Conservation (phyloP, 2,797 vertebrate genomes). For the Aphelocoma californica region DNA sequence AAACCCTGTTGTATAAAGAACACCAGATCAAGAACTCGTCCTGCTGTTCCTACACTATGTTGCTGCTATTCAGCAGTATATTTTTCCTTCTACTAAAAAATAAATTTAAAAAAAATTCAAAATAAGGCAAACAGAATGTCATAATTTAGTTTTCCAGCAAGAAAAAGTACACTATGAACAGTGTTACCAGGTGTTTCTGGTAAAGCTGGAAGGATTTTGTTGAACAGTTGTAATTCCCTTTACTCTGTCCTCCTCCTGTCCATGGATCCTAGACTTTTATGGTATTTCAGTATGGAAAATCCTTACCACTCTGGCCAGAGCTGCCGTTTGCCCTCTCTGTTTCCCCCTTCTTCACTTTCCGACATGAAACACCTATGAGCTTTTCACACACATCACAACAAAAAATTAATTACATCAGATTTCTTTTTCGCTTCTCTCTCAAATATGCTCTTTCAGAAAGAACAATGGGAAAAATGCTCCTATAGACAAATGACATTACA, state of each 20-base stretch:
- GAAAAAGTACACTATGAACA: fast-evolving
- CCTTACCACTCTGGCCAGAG: not conserved
- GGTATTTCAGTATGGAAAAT: not conserved
- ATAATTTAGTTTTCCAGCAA: not conserved
- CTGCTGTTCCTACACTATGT: not conserved
- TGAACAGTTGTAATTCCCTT: not conserved
- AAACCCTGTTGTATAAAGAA: not conserved
- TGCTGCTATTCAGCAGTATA: not conserved
- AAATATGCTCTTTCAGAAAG: not conserved
- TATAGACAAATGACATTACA: not conserved
- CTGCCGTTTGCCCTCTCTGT: not conserved
- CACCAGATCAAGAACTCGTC: not conserved
- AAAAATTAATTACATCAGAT: not conserved
- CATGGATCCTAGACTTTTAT: not conserved
- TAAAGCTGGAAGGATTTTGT: not conserved
- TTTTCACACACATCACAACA: not conserved
- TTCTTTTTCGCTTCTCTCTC: not conserved
- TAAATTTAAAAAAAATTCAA: not conserved
- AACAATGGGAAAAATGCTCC: not conserved
- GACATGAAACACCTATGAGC: fast-evolving
- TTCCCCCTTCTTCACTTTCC: not conserved
- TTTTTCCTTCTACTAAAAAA: not conserved
- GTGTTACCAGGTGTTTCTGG: not conserved
- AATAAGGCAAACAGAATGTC: not conserved
- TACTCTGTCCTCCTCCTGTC: not conserved